Evolutionary conservation across 2,888 invertebrate species (phyloP), one percentile per base, ranked within the genome.

Genomic region (Philhelius pedissequus): DNA sequence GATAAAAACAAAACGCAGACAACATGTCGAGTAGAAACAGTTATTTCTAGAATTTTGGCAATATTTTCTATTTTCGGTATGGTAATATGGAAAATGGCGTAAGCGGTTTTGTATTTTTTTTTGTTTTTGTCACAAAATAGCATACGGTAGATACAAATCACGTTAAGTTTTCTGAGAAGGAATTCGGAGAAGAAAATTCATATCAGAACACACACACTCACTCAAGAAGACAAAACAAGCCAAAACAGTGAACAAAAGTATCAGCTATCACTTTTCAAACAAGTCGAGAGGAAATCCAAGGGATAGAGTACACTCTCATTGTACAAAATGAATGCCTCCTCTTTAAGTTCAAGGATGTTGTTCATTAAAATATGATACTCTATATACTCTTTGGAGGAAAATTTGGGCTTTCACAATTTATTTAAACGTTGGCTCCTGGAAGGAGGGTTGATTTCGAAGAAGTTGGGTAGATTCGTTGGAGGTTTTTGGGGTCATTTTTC

Each of bases 11-110:
- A 7, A 45, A 30, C 52, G 40, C 32, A 73, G 66, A 71, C 66
- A 38, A 58, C 40, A 66, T 58, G 78, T 79, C 78, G 73, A 79
- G 73, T 40, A 50, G 38, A 58, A 58, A 45, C 15, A 45, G 50
- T 60, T 79, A 79, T 74, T 74, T 74, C 74, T 79, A 74, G 79
- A 79, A 74, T 62, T 73, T 68, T 74, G 68, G 68, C 68, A 68
- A 73, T 62, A 74, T 58, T 68, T 79, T 20, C 52, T 52, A 38
- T 52, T 58, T 79, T 60, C 43, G 38, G 52, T 54, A 22, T 62
- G 45, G 43, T 27, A 27, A 60, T 6, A 9, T 52, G 43, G 30
- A 25, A 48, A 54, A 43, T 27, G 43, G 9, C 40, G 32, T 50
- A 27, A 43, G 69, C 43, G 60, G 15, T 45, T 52, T 62, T n/a